A percentile compares a stretch with the other conserved stretches of the same genome.
phyloP scores from a whole-genome alignment of 2,888 invertebrate species.

The Deilephila porcellus region DNA sequence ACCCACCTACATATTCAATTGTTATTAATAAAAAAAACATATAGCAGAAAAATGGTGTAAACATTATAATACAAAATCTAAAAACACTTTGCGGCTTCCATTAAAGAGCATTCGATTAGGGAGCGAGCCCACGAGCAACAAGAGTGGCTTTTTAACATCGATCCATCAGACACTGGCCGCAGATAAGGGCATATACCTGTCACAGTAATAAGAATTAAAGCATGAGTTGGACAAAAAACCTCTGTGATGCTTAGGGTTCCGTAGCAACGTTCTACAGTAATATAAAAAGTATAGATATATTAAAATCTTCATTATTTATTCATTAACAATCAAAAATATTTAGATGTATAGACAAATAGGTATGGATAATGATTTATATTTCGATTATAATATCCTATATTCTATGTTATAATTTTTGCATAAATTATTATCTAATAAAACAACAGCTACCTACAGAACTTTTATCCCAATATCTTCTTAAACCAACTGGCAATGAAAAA shows the following conservation, averaged over 20 bases:
- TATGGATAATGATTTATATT: no score
- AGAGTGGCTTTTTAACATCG: conserved; percentile 71
- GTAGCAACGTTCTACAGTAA: background rate
- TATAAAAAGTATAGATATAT: background rate
- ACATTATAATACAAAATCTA: conserved; percentile 56
- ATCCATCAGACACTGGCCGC: conserved; percentile 72
- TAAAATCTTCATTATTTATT: no score
- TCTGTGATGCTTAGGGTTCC: conserved; percentile 49
- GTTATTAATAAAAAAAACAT: background rate
- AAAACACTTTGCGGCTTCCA: conserved; percentile 59
- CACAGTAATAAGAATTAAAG: conserved; percentile 75
- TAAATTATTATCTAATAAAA: no score
- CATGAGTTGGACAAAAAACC: conserved; percentile 58
- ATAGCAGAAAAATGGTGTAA: conserved; percentile 38
- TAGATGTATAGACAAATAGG: no score
- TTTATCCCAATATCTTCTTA: no score
- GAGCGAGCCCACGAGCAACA: conserved; percentile 58
- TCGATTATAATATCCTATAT: no score
- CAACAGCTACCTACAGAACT: no score
- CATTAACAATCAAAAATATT: no score
- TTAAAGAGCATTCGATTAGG: conserved; percentile 69
- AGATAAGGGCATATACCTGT: conserved; percentile 76
- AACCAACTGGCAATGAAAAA: no score
- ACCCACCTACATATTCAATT: background rate
- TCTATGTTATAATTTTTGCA: no score